Evolutionary conservation across 2,797 vertebrate genomes (phyloP).

Genomic region (Oophaga sylvatica): DNA sequence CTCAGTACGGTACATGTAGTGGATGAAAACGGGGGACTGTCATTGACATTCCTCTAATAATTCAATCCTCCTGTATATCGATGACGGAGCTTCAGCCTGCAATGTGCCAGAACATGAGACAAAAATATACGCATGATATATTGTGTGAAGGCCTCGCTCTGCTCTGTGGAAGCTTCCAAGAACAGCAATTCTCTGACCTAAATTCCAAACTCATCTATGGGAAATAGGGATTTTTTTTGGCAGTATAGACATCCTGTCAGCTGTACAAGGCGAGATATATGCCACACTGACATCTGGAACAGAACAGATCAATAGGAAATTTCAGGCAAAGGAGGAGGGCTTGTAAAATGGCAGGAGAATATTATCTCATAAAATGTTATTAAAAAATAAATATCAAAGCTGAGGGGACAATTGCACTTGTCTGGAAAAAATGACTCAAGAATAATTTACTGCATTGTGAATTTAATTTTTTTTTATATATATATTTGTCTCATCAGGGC

Average conservation of each 20-base stretch:
- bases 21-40: conserved; percentile 24
- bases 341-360: conserved; percentile 43
- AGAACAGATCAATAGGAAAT: conserved; percentile 51
- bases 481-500: background rate
- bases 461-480: background rate
- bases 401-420: conserved; percentile 8
- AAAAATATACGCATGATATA: conserved; percentile 34
- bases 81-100: background rate
- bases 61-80: conserved; percentile 20
- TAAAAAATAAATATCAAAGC: conserved; percentile 42
- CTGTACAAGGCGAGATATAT: conserved; percentile 52
- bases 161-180: background rate
- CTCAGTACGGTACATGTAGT: conserved; percentile 21
- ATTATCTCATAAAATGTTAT: conserved; percentile 49
- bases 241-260: conserved; percentile 53
- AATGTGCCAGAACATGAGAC: conserved; percentile 3
- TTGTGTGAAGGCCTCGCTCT: conserved; percentile 10
- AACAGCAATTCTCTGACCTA: conserved; percentile 45
- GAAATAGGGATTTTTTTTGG: conserved; percentile 36
- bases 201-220: conserved; percentile 45
- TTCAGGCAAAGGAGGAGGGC: conserved; percentile 41
- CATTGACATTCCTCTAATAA: conserved; percentile 49
- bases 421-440: background rate
- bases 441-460: conserved; percentile 13
- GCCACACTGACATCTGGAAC: conserved; percentile 32